Evolutionary conservation across 2,113 vertebrate genomes (phyloP).

Genomic region (Dasyornis broadbenti): DNA sequence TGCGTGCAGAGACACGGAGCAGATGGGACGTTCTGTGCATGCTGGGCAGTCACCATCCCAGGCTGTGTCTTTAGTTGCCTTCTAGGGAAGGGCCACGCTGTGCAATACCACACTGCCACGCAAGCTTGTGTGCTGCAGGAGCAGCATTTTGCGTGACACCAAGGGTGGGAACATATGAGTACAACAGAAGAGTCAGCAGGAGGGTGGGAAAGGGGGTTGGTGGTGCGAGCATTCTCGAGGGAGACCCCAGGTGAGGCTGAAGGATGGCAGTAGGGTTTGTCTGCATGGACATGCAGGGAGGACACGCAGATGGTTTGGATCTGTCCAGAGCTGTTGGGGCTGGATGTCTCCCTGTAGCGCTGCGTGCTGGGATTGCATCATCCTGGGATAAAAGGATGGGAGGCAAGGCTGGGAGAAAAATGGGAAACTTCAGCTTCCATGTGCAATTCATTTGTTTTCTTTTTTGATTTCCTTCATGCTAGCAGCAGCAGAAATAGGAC

Average conservation of each 20-base stretch:
- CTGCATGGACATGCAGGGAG: accelerated
- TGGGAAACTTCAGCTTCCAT: not conserved
- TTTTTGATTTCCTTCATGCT: not conserved
- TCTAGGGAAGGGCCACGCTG: not conserved
- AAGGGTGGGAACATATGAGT: accelerated
- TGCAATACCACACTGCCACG: accelerated
- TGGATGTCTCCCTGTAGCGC: not conserved
- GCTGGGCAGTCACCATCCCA: too few species aligned
- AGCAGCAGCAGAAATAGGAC: not conserved
- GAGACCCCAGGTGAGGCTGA: not conserved
- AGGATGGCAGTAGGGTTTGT: not conserved
- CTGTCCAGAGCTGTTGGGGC: not conserved
- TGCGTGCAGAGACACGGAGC: not conserved
- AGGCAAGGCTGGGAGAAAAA: not conserved
- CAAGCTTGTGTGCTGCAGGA: not conserved
- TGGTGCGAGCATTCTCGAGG: accelerated
- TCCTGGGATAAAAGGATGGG: too few species aligned
- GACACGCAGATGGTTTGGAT: accelerated
- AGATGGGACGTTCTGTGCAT: accelerated
- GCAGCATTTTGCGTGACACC: accelerated
- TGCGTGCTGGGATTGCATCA: not conserved
- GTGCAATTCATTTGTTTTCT: not conserved
- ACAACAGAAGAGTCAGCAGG: not conserved
- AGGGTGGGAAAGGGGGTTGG: not conserved
- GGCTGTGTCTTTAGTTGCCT: not conserved